Conservation (phyloP, 2,888 invertebrate genomes). For the Platerodrilus igneus region DNA sequence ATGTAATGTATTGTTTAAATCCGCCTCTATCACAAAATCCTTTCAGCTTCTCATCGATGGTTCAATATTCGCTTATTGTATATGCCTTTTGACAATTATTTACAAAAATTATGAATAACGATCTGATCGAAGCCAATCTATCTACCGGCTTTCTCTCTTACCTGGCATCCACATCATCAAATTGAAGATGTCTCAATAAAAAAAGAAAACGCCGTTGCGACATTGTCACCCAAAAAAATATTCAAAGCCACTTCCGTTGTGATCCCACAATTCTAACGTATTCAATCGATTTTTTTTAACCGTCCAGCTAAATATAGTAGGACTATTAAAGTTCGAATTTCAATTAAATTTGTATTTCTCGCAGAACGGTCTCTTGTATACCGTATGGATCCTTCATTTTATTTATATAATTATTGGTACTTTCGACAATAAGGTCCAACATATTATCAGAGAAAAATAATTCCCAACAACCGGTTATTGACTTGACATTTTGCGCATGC, state of each 20-base stretch:
- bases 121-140: background rate
- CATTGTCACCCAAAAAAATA: conserved; percentile 2
- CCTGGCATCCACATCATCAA: background rate
- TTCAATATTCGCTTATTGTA: background rate
- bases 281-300: too few relatives aligned
- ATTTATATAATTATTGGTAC: too few relatives aligned
- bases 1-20: background rate
- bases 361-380: too few relatives aligned
- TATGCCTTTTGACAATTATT: conserved; percentile 1
- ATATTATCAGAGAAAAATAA: too few relatives aligned
- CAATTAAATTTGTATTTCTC: too few relatives aligned
- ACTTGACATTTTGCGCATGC: too few relatives aligned
- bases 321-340: too few relatives aligned
- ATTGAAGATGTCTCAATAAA: background rate
- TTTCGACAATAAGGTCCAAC: too few relatives aligned
- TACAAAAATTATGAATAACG: background rate
- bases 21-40: background rate
- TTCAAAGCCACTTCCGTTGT: background rate
- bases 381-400: too few relatives aligned
- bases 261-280: background rate
- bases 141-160: background rate
- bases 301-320: background rate
- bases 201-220: background rate
- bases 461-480: too few relatives aligned
- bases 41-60: background rate